Base-by-base conservation (phyloP, 1,140 invertebrate genomes). In the Spodoptera litura region DNA sequence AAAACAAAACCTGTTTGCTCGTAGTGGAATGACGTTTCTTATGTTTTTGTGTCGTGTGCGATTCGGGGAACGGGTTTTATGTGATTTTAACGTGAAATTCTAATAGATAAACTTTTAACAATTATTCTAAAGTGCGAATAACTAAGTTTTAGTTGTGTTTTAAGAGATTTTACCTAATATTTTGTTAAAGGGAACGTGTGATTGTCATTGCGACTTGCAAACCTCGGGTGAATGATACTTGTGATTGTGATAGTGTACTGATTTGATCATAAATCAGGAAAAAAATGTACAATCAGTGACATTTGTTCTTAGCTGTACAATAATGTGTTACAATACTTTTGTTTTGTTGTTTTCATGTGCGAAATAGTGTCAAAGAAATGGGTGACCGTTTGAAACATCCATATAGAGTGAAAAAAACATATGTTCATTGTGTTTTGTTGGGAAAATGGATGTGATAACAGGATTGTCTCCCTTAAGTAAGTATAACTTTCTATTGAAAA, bases 1-100 rank as follows among this genome's bases (percentile, higher is more conserved):
- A 91, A 88, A 88, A 79, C 86, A 75, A 90, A 94, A 93, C 91
- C 89, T 88, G 91, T 93, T 92, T 90, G 80, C 81, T 88, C 87
- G 91, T 93, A 81, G 84, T 88, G 73, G 79, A 82, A 81, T 94
- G 92, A 94, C 91, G 92, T 91, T 81, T 87, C 78, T 38, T 78
- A 83, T 93, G 88, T 89, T 93, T 93, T 89, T 93, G 84, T 91
- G 87, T 81, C 82, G 89, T 84, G 85, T 85, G 83, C 84, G 78
- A 86, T 85, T 84, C 85, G n/a, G 73, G 52, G 74, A 76, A 78
- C 68, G 61, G 25, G 51, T 49, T 25, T 49, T 52, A 27, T 25
- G 62, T 77, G 61, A 44, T 77, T 68, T 77, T 58, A 58, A 20
- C 74, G 74, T 68, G 62, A 68, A 87, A 83, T 86, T 86, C 58